These are phyloP conservation scores for Saccostrea echinata DNA, from an alignment of 1,140 invertebrate species.

Conservation along the genomic window DNA sequence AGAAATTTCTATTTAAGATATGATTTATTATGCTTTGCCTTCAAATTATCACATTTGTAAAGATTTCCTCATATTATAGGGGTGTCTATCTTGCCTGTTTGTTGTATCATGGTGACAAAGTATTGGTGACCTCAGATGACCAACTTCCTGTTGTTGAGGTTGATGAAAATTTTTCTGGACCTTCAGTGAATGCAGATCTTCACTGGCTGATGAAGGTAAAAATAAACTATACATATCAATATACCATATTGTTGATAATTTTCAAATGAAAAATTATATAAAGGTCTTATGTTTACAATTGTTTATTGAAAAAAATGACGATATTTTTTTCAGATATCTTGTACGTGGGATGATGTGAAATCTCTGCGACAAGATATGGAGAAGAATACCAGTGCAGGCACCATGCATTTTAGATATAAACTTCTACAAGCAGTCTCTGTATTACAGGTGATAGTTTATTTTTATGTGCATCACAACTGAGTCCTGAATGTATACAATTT, in stretches of 20 bases:
- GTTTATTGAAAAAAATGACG: too few relatives aligned
- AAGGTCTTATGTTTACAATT: too few relatives aligned
- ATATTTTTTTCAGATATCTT: constrained; percentile 85
- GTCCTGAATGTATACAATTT: not conserved
- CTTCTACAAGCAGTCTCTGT: constrained; percentile 93
- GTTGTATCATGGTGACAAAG: constrained; percentile 95
- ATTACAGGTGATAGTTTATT: constrained; percentile 89
- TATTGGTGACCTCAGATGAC: constrained; percentile 97
- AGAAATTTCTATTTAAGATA: too few relatives aligned
- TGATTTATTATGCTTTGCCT: not conserved
- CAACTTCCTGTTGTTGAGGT: constrained; percentile 97
- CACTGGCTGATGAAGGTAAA: constrained; percentile 98
- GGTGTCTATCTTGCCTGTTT: constrained; percentile 95
- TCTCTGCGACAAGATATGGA: constrained; percentile 94
- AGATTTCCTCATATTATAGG: constrained; percentile 81
- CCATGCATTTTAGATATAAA: constrained; percentile 93
- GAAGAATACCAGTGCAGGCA: constrained; percentile 92
- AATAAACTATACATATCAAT: constrained; percentile 38
- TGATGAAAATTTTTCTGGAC: constrained; percentile 95
- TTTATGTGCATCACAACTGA: not conserved
- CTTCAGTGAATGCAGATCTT: constrained; percentile 92
- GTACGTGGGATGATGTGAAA: constrained; percentile 97
- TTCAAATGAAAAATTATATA: too few relatives aligned
- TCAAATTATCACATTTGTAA: not conserved
- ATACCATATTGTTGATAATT: not conserved